These are phyloP conservation scores for Onchidella celtica DNA, from an alignment of 2,888 invertebrate species.

Conservation along the genomic window DNA sequence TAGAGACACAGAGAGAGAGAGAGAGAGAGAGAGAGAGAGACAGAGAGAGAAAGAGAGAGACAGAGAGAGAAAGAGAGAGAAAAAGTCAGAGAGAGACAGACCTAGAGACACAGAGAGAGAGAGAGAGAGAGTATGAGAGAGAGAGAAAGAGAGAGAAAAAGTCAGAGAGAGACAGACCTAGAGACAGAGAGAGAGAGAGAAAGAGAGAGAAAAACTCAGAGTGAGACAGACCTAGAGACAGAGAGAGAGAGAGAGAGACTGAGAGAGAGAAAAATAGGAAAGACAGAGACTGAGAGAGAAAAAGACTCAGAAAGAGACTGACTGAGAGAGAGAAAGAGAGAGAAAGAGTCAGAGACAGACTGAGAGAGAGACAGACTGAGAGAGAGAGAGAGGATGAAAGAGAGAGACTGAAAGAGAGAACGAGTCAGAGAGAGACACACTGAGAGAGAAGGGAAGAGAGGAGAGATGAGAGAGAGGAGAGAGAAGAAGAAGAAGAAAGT, in stretches of 20 bases:
- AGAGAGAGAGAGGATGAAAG: not conserved
- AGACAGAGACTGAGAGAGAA: slow-evolving; percentile 19
- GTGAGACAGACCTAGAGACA: not conserved
- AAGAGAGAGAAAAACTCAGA: not conserved
- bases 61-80: too few relatives aligned
- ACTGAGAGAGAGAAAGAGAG: not conserved
- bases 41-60: too few relatives aligned
- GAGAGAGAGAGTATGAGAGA: not conserved
- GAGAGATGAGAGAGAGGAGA: not conserved
- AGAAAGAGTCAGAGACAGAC: not conserved
- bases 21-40: too few relatives aligned
- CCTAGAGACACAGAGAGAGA: too few relatives aligned
- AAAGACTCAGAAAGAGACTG: not conserved
- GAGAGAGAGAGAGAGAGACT: not conserved
- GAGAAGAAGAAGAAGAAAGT: too few relatives aligned
- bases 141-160: not conserved
- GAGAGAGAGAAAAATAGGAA: not conserved
- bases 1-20: too few relatives aligned
- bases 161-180: not conserved
- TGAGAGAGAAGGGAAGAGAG: not conserved
- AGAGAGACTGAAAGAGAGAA: not conserved
- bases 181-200: slow-evolving; percentile 1
- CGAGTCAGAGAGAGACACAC: not conserved
- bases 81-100: too few relatives aligned
- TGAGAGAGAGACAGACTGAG: not conserved